Evolutionary conservation across 2,797 vertebrate species (phyloP).

Genomic region (Hydrolagus colliei): DNA sequence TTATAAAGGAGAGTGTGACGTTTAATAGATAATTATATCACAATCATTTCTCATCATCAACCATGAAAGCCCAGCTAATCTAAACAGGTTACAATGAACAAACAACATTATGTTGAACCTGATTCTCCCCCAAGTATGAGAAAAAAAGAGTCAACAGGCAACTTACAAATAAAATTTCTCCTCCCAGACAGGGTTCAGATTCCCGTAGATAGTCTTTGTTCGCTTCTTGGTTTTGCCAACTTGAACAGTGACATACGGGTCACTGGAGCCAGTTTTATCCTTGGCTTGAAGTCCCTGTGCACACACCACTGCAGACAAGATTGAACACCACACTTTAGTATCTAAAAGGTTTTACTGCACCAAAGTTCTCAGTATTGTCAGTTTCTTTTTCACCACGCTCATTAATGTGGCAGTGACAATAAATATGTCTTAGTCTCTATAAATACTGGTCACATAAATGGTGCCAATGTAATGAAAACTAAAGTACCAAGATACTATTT

Average conservation of each 20-base stretch:
- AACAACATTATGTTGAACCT: background rate
- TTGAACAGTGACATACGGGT: constrained; percentile 94
- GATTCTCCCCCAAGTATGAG: no score
- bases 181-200: constrained; percentile 96
- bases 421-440: no score
- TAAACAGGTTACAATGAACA: background rate
- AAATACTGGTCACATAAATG: no score
- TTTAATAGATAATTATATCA: background rate
- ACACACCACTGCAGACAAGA: constrained; percentile 71
- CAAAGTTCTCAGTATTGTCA: background rate
- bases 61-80: background rate
- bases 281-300: constrained; percentile 97
- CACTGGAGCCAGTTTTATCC: constrained; percentile 97
- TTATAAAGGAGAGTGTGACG: no score
- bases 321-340: constrained; percentile 30
- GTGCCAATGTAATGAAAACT: no score
- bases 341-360: background rate
- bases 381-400: background rate
- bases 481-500: no score
- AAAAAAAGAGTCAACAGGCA: background rate
- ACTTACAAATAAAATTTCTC: constrained; percentile 98
- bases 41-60: background rate
- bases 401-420: background rate
- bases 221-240: constrained; percentile 97
- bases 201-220: constrained; percentile 96